Percentiles rank a stretch among this genome's conserved stretches.
Evolutionary conservation across 64 coral and sea anemone genomes (phyloP).

Genomic region (Exaiptasia diaphana): DNA sequence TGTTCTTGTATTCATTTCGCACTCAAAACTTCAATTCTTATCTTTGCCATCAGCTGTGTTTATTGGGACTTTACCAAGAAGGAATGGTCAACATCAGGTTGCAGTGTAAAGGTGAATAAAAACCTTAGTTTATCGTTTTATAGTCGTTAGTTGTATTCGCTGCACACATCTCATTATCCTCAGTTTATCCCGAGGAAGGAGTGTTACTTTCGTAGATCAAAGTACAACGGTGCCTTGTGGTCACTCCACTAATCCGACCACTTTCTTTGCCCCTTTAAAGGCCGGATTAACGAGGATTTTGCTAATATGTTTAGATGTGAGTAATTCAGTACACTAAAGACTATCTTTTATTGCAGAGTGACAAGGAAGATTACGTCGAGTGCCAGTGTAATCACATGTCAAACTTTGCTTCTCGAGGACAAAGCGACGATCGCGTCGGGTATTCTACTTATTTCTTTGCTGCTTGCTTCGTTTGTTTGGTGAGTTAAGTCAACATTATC

Average conservation of each 20-base stretch:
- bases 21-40: not conserved
- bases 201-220: too few relatives aligned
- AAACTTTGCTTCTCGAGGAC: slow-evolving; percentile 73
- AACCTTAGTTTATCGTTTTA: too few relatives aligned
- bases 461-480: slow-evolving; percentile 82
- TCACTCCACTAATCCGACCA: too few relatives aligned
- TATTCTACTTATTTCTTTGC: slow-evolving; percentile 74
- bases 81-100: slow-evolving; percentile 65
- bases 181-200: too few relatives aligned
- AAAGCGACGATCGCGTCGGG: slow-evolving; percentile 81
- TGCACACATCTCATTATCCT: too few relatives aligned
- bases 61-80: slow-evolving; percentile 69
- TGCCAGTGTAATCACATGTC: slow-evolving; percentile 91
- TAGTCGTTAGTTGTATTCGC: too few relatives aligned
- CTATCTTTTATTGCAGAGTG: slow-evolving; percentile 58
- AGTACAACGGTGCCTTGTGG: too few relatives aligned
- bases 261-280: too few relatives aligned
- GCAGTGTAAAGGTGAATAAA: slow-evolving; percentile 60
- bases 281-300: too few relatives aligned
- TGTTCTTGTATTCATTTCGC: not conserved
- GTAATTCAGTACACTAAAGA: too few relatives aligned
- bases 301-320: too few relatives aligned
- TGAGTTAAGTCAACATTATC: slow-evolving; percentile 28
- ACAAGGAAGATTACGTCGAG: slow-evolving; percentile 77
- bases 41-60: slow-evolving; percentile 45